Conservation (phyloP, 1,140 invertebrate genomes). For the Zaprionus vittiger region DNA sequence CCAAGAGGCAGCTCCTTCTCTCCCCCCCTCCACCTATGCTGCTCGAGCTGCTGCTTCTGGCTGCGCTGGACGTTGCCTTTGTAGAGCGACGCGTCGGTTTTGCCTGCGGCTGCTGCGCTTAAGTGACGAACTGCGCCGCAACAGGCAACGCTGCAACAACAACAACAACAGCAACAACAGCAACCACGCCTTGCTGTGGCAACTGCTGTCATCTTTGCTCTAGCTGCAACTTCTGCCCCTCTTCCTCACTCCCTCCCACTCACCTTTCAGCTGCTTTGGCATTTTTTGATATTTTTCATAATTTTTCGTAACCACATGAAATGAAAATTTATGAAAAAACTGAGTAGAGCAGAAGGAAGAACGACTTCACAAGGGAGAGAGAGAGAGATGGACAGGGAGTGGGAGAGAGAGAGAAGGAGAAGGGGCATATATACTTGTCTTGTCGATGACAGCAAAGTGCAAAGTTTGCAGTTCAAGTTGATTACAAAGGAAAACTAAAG, state of each 20-base stretch:
- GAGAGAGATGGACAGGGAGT: not conserved
- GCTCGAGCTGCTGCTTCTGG: not conserved
- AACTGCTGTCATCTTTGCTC: slow-evolving; percentile 31
- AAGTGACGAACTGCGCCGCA: slow-evolving; percentile 41
- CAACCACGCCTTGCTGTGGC: slow-evolving; percentile 28
- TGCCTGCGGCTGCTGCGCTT: slow-evolving; percentile 41
- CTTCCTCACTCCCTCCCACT: not conserved
- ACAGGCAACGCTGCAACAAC: slow-evolving; percentile 8
- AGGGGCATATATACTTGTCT: not conserved
- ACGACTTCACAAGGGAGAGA: not conserved
- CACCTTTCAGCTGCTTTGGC: slow-evolving; percentile 26
- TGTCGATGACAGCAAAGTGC: not conserved
- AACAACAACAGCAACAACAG: not conserved
- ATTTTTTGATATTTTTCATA: slow-evolving; percentile 37
- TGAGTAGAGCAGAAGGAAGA: not conserved
- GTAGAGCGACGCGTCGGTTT: slow-evolving; percentile 5
- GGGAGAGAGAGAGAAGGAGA: not conserved
- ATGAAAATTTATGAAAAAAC: slow-evolving; percentile 11
- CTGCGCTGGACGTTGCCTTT: slow-evolving; percentile 29
- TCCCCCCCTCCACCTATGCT: not conserved
- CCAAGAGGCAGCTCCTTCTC: not conserved
- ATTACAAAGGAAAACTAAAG: not conserved
- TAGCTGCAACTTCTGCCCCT: slow-evolving; percentile 13
- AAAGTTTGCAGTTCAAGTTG: not conserved
- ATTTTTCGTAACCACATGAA: slow-evolving; percentile 13